Evolutionary conservation across 2,113 vertebrate species (phyloP), one percentile per base, ranked within the genome.

Genomic region (Lepus timidus): DNA sequence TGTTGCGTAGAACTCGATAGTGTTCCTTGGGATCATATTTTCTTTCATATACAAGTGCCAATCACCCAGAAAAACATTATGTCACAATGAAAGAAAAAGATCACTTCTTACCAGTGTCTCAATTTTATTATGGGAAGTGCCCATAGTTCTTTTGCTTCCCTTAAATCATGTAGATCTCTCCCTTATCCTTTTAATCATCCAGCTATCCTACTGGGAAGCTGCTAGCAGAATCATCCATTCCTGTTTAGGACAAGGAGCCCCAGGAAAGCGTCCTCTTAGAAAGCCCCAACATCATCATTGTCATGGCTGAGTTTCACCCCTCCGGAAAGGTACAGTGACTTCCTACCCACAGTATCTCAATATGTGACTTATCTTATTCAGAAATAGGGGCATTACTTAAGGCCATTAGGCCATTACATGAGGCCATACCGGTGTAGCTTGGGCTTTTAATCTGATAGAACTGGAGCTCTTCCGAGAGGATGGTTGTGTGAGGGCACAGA

Each of bases 141-240:
- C 58, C 75, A 4, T 74, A 51, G 4, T 96, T 71, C 64, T 44
- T 90, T 90, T 88, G 58, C 13, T 90, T 86, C 49, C 29, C 25
- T 91, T 80, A 93, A 93, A 52, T 70, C 39, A 68, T 85, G 52
- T 96, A 29, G 25, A 75, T 91, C 83, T 85, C 22, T 90, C 33
- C 11, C 14, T 81, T 3, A 36, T 14, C 11, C 14, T 79, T 33
- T 65, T 95, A 91, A 71, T 76, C 14, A 64, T 13, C 9, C 55
- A 3, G 3, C 39, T 55, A 13, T 4, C 36, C 71, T 86, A n/a
- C 6, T 33, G n/a, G 36, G 36, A 64, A 55, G 12, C 70, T 44
- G 10, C 20, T 75, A 39, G 27, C 3, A 16, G 25, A 29, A 75
- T 55, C 76, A 65, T 16, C 4, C 3, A 44, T 1, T 3, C 3